Evolutionary conservation across 2,888 invertebrate species (phyloP).

Genomic region (Eilema caniola): DNA sequence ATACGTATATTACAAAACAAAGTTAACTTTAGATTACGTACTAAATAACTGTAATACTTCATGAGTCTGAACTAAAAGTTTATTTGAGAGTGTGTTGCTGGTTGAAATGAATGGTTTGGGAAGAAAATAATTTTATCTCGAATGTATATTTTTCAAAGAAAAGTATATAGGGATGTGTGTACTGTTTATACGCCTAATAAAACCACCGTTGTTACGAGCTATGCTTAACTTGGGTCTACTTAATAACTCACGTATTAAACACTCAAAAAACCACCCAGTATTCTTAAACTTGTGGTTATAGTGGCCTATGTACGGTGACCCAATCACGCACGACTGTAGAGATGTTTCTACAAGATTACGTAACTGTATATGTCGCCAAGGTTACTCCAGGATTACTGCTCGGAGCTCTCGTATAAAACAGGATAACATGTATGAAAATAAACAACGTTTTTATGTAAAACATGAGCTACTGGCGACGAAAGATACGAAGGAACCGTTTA

Average conservation of each 20-base stretch:
- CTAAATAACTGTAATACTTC: not conserved
- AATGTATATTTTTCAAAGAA: too few relatives aligned
- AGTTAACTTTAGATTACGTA: not conserved
- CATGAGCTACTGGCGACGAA: not conserved
- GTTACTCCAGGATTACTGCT: not conserved
- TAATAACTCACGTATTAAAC: not conserved
- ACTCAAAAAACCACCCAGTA: too few relatives aligned
- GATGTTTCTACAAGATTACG: not conserved
- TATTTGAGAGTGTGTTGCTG: not conserved
- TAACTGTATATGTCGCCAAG: not conserved
- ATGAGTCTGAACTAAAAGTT: not conserved
- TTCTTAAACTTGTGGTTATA: not conserved
- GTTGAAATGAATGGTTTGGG: not conserved
- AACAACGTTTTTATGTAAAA: conserved; percentile 3
- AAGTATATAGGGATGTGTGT: too few relatives aligned
- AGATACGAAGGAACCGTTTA: conserved; percentile 2
- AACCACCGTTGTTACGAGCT: too few relatives aligned
- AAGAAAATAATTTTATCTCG: too few relatives aligned
- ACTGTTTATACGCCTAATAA: too few relatives aligned
- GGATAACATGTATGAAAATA: conserved; percentile 1
- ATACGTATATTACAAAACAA: not conserved
- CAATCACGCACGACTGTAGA: not conserved
- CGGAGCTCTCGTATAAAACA: not conserved
- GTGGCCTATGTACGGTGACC: not conserved
- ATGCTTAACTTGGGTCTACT: not conserved